A percentile compares a stretch with the other conserved stretches of the same genome.
phyloP scores from a whole-genome alignment of 2,797 vertebrate species.

The Microtus californicus region DNA sequence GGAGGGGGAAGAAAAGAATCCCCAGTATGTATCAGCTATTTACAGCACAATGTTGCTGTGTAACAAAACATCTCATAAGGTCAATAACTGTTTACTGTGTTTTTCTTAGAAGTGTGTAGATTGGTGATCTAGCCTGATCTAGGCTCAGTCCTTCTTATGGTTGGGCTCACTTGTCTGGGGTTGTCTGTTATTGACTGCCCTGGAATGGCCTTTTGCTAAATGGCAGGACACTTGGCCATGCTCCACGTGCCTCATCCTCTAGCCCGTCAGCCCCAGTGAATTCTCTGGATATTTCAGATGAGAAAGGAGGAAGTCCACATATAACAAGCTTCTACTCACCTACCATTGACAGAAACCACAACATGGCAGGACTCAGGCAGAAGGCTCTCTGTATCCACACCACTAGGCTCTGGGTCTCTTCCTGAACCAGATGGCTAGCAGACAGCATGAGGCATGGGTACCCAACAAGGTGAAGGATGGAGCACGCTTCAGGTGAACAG shows the following conservation, averaged over 20 bases:
- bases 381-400: neutral
- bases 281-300: neutral
- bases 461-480: neutral
- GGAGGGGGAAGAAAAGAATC: neutral
- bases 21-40: neutral
- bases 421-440: too few relatives aligned
- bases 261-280: neutral
- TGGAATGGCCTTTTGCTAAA: neutral
- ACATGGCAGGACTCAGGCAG: neutral
- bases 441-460: neutral
- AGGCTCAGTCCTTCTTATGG: neutral
- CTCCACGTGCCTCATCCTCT: fast-evolving
- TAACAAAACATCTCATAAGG: constrained; percentile 2
- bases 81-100: neutral
- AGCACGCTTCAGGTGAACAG: fast-evolving
- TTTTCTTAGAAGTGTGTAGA: neutral
- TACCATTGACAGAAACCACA: neutral
- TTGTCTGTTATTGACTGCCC: neutral
- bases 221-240: neutral
- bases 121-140: neutral
- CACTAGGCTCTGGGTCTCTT: too few relatives aligned
- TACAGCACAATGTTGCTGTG: fast-evolving
- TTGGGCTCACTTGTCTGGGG: neutral
- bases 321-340: neutral
- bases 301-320: neutral